Evolutionary conservation across 1,140 invertebrate species (phyloP), one percentile per base, ranked within the genome.

Genomic region (Diorhabda elongata): DNA sequence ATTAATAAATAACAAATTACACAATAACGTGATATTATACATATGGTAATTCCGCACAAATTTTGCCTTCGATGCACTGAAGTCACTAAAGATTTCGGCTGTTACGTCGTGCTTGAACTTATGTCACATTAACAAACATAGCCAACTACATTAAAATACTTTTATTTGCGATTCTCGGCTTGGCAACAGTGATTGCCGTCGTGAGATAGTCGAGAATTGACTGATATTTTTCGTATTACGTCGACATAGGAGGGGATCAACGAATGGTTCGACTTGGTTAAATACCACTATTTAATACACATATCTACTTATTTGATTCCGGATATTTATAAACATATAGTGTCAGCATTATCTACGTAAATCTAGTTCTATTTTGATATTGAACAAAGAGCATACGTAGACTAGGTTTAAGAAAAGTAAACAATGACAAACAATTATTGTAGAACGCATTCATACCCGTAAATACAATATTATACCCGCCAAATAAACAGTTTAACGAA

Each of bases 131-230:
- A 8, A 52, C 47, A 4, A n/a, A 6, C 47, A 52, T 52, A 52
- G 47, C 47, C 47, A 52, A 52, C 47, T 52, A 52, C 6, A 52
- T 52, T 52, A 52, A 52, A 52, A 64, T 64, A 64, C 11, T 52
- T 65, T 65, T 65, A 65, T 65, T 65, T 65, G 56, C 64, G 64
- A 62, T 56, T 42, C 64, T 65, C 56, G 52, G 64, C 47, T 65
- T 58, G 64, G 64, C 64, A 65, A 65, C 63, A 56, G 64, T 42
- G 52, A 65, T 11, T 7, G 52, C 9, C 64, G 64, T 58, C 47
- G 61, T 63, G n/a, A 63, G 61, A 52, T 65, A 65, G 64, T 58
- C 52, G 56, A 47, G 64, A 42, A 58, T 65, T 65, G 64, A 65
- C 64, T 65, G 64, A 65, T 43, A 45, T 57, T 65, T 8, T 56